These are phyloP conservation scores for Archips xylosteana DNA, from an alignment of 2,888 invertebrate genomes.

Conservation along the genomic window DNA sequence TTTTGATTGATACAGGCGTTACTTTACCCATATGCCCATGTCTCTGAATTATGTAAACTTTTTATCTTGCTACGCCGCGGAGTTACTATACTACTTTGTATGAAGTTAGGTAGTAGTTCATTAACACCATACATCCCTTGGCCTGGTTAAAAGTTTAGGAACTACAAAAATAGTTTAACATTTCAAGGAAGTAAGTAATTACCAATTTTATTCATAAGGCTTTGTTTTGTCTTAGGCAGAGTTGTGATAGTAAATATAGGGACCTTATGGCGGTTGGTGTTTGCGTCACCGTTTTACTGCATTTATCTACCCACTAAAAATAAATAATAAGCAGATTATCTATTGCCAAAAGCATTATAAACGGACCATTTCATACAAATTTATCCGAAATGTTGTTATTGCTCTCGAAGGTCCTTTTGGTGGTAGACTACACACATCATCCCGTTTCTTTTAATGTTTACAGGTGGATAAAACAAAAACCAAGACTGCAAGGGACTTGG, in stretches of 20 bases:
- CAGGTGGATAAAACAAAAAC: background rate
- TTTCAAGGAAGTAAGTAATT: too few species aligned
- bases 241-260: background rate
- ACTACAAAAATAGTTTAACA: too few species aligned
- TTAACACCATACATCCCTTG: background rate
- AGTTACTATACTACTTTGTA: too few species aligned
- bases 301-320: background rate
- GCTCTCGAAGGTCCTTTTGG: background rate
- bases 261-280: background rate
- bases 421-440: background rate
- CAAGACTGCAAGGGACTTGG: too few species aligned
- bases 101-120: too few species aligned
- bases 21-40: background rate
- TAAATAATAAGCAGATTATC: background rate
- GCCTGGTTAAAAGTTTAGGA: background rate
- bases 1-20: too few species aligned
- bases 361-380: too few species aligned
- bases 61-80: too few species aligned
- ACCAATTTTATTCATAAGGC: conserved; percentile 14
- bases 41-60: background rate
- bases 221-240: background rate
- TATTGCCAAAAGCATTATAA: too few species aligned
- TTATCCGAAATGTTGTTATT: too few species aligned
- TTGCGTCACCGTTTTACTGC: background rate
- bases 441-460: background rate